These are phyloP conservation scores for Nanorana parkeri DNA, from an alignment of 2,113 vertebrate genomes.

Conservation along the genomic window DNA sequence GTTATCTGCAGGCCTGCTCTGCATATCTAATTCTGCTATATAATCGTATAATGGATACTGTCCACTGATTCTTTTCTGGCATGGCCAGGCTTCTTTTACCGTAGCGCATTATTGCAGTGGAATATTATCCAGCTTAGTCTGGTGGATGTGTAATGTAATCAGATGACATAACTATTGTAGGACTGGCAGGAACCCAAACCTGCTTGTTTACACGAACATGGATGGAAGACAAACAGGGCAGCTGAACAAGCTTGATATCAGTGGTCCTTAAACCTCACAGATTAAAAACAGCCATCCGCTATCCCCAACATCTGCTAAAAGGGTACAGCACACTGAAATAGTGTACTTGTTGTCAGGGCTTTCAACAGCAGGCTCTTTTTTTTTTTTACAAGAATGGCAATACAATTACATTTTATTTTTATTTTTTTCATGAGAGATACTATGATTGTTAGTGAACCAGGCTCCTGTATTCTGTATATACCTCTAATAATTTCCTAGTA, in stretches of 20 bases:
- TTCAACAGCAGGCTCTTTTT: no score
- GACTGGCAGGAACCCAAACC: conserved; percentile 4
- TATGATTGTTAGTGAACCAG: no score
- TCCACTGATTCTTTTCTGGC: no score
- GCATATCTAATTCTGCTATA: not conserved
- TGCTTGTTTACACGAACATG: conserved; percentile 6
- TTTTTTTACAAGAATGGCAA: not conserved
- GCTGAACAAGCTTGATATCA: conserved; percentile 44
- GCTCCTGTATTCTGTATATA: no score
- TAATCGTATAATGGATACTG: not conserved
- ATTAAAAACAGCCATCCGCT: conserved; percentile 6
- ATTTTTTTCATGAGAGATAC: not conserved
- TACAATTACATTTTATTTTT: not conserved
- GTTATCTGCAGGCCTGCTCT: not conserved
- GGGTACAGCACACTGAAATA: not conserved
- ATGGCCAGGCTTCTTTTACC: not conserved
- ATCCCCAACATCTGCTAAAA: not conserved
- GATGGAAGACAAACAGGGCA: conserved; percentile 25
- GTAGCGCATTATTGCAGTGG: not conserved
- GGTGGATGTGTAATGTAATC: conserved; percentile 16
- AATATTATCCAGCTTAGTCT: not conserved
- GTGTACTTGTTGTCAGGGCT: not conserved
- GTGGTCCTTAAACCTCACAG: conserved; percentile 10
- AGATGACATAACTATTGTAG: conserved; percentile 13
- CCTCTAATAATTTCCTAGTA: no score